Percentiles rank a stretch among this genome's conserved stretches.
phyloP scores from a whole-genome alignment of 23 tunicate species.

The Ascidia mentula region DNA sequence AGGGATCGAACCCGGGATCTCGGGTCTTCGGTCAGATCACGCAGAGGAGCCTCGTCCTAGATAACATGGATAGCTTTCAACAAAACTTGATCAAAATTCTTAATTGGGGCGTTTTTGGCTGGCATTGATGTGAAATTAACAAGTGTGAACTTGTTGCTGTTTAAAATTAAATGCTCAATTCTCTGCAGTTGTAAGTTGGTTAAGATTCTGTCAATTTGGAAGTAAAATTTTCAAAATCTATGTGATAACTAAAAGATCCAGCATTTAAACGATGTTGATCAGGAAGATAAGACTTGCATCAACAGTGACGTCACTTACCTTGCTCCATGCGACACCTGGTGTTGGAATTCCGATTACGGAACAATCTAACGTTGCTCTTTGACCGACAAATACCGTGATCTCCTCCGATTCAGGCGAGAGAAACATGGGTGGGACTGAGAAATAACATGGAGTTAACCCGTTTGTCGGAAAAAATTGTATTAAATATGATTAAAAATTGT shows the following conservation, averaged over 20 bases:
- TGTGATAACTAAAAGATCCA: no score
- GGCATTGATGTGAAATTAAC: no score
- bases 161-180: no score
- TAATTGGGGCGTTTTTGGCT: neutral
- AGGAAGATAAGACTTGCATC: no score
- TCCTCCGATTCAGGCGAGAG: constrained; percentile 28
- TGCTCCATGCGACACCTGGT: constrained; percentile 87
- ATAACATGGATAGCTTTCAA: neutral
- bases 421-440: constrained; percentile 79
- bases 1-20: constrained; percentile 31
- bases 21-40: constrained; percentile 6
- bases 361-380: constrained; percentile 63
- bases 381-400: constrained; percentile 65
- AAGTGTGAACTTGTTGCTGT: no score
- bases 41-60: constrained; percentile 36
- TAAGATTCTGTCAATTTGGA: no score
- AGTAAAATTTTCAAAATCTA: no score
- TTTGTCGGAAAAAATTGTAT: no score
- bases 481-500: no score
- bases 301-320: constrained; percentile 32
- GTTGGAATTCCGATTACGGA: constrained; percentile 75
- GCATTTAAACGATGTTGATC: no score
- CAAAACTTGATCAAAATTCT: neutral
- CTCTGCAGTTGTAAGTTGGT: no score
- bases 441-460: no score